Conservation (phyloP, 92 coral and sea anemone species). For the Hydrozoanthus gracilis region DNA sequence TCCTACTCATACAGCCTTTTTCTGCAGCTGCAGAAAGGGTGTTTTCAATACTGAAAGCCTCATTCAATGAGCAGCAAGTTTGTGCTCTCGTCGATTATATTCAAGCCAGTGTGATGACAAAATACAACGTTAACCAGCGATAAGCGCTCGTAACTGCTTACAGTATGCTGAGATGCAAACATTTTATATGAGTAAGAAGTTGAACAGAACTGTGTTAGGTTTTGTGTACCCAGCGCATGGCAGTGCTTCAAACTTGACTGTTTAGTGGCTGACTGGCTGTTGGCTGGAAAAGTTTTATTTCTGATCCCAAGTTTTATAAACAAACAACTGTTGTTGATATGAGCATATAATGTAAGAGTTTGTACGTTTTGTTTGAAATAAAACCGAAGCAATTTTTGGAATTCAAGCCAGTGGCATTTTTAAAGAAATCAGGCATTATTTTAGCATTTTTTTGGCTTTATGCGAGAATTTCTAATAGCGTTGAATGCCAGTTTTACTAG, state of each 20-base stretch:
- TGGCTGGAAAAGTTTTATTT: constrained; percentile 57
- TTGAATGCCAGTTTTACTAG: too few relatives aligned
- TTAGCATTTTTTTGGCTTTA: constrained; percentile 14
- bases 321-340: constrained; percentile 65
- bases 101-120: constrained; percentile 65
- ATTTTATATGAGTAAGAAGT: constrained; percentile 58
- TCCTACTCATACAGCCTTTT: constrained; percentile 53
- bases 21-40: background rate
- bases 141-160: constrained; percentile 53
- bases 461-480: background rate
- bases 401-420: constrained; percentile 25
- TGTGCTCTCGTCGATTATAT: constrained; percentile 56
- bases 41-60: constrained; percentile 22
- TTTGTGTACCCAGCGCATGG: constrained; percentile 61
- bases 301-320: constrained; percentile 62
- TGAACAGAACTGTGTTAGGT: constrained; percentile 56
- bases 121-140: constrained; percentile 65
- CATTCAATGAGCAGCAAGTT: constrained; percentile 65
- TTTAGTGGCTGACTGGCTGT: constrained; percentile 59
- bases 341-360: constrained; percentile 58
- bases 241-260: constrained; percentile 53
- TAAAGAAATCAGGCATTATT: constrained; percentile 5
- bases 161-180: constrained; percentile 60
- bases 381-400: too few relatives aligned
- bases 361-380: constrained; percentile 60